These are phyloP conservation scores for Candoia aspera DNA, from an alignment of 2,113 vertebrate species.

Conservation along the genomic window DNA sequence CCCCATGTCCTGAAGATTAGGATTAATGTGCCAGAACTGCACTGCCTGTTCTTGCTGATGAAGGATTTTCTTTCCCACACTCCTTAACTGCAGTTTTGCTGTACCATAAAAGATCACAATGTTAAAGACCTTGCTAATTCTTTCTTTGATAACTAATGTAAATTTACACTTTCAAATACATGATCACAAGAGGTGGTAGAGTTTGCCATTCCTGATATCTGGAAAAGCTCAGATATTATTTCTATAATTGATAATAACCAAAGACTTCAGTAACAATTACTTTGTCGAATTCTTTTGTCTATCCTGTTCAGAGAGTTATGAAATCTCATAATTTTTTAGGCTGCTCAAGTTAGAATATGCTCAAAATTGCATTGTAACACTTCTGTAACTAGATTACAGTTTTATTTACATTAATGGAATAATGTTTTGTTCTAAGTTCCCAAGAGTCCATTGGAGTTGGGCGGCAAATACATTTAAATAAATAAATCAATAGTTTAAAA, in stretches of 20 bases:
- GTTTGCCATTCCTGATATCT: neutral
- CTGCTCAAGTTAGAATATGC: neutral
- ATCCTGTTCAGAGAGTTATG: neutral
- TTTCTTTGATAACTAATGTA: slow-evolving; percentile 12
- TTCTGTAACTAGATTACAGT: neutral
- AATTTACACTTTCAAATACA: neutral
- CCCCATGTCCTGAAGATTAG: slow-evolving; percentile 28
- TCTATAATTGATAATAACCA: neutral
- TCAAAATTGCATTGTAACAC: neutral
- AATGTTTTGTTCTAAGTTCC: neutral
- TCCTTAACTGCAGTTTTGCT: neutral
- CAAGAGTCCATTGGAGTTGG: neutral
- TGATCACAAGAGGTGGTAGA: neutral
- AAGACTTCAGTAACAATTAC: neutral
- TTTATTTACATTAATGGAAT: neutral
- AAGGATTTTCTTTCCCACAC: slow-evolving; percentile 54
- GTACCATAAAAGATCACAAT: neutral
- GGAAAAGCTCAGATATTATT: neutral
- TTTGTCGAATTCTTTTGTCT: neutral
- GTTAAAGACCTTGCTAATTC: neutral
- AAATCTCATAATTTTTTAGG: neutral
- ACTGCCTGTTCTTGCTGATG: slow-evolving; percentile 44
- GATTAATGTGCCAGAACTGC: slow-evolving; percentile 62
- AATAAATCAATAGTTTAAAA: neutral
- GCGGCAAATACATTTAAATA: neutral